A percentile compares a stretch with the other conserved stretches of the same genome.
These are phyloP conservation scores for Temnothorax longispinosus DNA, from an alignment of 1,140 invertebrate species.

Conservation along the genomic window DNA sequence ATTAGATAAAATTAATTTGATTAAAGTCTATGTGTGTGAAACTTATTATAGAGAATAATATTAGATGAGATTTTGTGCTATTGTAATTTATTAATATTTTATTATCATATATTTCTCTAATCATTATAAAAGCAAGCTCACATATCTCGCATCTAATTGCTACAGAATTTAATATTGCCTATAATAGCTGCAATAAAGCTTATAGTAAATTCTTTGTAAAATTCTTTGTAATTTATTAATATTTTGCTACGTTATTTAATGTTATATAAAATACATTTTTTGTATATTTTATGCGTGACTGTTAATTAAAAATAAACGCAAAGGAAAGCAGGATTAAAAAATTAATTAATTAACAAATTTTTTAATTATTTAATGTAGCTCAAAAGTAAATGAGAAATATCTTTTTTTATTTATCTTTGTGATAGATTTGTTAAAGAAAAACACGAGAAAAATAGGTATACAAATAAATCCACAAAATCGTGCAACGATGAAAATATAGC, in stretches of 20 bases:
- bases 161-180: slow-evolving; percentile 26
- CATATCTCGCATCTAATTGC: neutral
- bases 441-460: neutral
- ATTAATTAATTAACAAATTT: slow-evolving; percentile 20
- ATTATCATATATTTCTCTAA: neutral
- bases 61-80: neutral
- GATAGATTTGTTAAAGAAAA: neutral
- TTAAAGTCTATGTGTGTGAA: neutral
- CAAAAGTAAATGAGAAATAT: neutral
- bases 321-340: neutral
- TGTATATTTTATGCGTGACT: neutral
- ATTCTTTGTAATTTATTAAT: neutral
- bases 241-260: neutral
- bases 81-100: neutral
- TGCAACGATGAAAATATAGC: neutral
- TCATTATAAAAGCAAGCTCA: neutral
- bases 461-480: neutral
- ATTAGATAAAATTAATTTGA: slow-evolving; percentile 7
- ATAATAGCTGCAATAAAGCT: neutral
- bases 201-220: neutral
- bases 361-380: slow-evolving; percentile 20
- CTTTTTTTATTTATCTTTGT: neutral
- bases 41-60: neutral
- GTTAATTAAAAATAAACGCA: neutral
- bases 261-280: neutral